Conservation (phyloP, 2,113 vertebrate genomes). For the Otus sunia region DNA sequence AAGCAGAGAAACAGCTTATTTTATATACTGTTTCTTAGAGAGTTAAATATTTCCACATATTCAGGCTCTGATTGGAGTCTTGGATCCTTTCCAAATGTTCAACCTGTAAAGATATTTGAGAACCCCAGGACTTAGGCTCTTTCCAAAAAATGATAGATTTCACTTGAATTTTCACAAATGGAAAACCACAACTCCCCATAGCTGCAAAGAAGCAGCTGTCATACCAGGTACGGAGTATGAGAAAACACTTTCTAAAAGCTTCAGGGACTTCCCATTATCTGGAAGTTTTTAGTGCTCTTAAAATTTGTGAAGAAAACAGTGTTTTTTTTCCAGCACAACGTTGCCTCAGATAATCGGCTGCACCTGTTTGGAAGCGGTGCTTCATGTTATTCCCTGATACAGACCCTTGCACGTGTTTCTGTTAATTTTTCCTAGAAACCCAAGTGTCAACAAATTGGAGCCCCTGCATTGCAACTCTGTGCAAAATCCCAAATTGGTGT, state of each 20-base stretch:
- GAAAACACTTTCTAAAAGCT: conserved; percentile 72
- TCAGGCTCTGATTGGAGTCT: conserved; percentile 67
- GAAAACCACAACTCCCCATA: conserved; percentile 71
- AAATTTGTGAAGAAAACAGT: conserved; percentile 59
- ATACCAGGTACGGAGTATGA: conserved; percentile 66
- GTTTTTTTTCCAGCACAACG: background rate
- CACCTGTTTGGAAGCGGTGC: conserved; percentile 69
- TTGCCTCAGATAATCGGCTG: conserved; percentile 66
- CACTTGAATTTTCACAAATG: conserved; percentile 73
- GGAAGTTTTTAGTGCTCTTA: conserved; percentile 70
- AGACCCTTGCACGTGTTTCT: conserved; percentile 49
- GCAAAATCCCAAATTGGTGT: background rate
- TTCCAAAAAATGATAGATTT: conserved; percentile 73
- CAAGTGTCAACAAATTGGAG: conserved; percentile 48
- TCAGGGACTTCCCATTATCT: conserved; percentile 73
- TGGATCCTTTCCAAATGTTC: conserved; percentile 72
- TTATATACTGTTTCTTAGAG: conserved; percentile 73
- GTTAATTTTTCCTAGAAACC: conserved; percentile 66
- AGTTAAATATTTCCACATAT: conserved; percentile 74
- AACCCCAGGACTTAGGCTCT: conserved; percentile 59
- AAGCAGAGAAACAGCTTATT: conserved; percentile 66
- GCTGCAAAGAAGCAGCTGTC: conserved; percentile 70
- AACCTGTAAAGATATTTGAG: conserved; percentile 77
- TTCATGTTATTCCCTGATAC: conserved; percentile 38
- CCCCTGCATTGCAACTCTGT: background rate